Evolutionary conservation across 2,113 vertebrate species (phyloP).

Genomic region (Haplotaxodon microlepis): DNA sequence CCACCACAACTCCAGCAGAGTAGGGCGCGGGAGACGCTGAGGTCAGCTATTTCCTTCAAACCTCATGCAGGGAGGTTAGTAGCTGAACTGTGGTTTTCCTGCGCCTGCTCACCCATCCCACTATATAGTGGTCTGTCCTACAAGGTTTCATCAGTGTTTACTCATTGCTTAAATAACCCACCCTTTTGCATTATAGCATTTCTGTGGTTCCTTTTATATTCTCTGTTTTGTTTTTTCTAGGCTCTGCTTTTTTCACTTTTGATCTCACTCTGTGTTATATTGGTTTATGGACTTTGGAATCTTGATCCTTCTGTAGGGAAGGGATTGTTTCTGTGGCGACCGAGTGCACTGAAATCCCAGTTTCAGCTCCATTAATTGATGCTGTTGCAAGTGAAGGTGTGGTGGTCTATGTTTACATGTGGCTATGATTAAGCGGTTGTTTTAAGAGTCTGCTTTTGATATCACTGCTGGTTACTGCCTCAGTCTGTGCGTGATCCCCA

Average conservation of each 20-base stretch:
- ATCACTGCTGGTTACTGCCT: not conserved
- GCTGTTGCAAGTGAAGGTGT: not conserved
- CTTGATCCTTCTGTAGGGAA: not conserved
- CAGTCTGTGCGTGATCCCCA: conserved; percentile 1
- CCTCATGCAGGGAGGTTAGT: conserved; percentile 40
- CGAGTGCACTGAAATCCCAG: not conserved
- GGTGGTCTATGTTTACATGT: conserved; percentile 14
- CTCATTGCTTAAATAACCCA: not conserved
- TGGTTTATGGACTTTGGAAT: not conserved
- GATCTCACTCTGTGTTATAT: not conserved
- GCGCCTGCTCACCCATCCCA: conserved; percentile 14
- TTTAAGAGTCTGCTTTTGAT: not conserved
- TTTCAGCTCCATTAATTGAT: not conserved
- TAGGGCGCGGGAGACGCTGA: conserved; percentile 47
- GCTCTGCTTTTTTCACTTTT: not conserved
- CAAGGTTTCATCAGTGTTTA: conserved; percentile 12
- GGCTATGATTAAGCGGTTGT: conserved; percentile 18
- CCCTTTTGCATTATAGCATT: conserved; percentile 13
- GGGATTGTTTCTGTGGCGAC: not conserved
- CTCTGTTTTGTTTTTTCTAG: not conserved
- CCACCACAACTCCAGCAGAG: conserved; percentile 35
- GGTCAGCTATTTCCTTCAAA: conserved; percentile 55
- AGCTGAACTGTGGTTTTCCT: conserved; percentile 52
- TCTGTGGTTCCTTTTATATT: conserved; percentile 34
- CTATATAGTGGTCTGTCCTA: not conserved